Base-by-base conservation (phyloP, 2,888 invertebrate species). In the Notodonta ziczac region DNA sequence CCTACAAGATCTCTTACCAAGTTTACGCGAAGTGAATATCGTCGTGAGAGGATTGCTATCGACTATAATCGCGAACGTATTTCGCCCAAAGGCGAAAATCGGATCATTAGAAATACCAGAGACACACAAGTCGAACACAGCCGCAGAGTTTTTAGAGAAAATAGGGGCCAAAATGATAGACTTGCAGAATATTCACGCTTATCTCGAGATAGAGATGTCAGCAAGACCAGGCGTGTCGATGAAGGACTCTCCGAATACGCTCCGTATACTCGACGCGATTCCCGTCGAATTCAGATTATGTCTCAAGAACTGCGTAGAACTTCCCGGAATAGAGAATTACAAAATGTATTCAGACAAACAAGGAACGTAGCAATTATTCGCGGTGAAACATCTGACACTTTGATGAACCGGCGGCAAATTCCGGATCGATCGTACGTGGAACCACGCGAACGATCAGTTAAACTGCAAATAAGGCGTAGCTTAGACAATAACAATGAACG, bases 11-110 rank as follows among this genome's bases (percentile, higher is more conserved):
- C 57, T 32, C 46, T 46, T 58, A n/a, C 54, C 42, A 62, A 63
- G 7, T 60, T 35, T 35, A 35, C 62, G 57, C 58, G 57, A 58
- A 35, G 57, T 46, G 60, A 61, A 55, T 16, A 57, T 39, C 67
- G 57, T 12, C 12, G 60, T 24, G 62, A 67, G 60, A 62, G 58
- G 44, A 8, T 53, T 56, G 13, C 56, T 6, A 52, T 56, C 6
- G 60, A 64, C 9, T 44, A 50, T 53, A 70, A 61, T 61, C 66
- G 56, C 32, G 59, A 64, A 51, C 61, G 65, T 8, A 40, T 58
- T 5, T 50, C 59, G 55, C 52, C 61, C 59, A 24, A n/a, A 35
- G 55, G 32, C 14, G 61, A 62, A 54, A 62, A 55, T 9, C 59
- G 55, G 12, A 51, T 35, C 52, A 39, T 7, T 52, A 61, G 55